These are phyloP conservation scores for Tubulanus polymorphus DNA, from an alignment of 2,888 invertebrate species.

Conservation along the genomic window DNA sequence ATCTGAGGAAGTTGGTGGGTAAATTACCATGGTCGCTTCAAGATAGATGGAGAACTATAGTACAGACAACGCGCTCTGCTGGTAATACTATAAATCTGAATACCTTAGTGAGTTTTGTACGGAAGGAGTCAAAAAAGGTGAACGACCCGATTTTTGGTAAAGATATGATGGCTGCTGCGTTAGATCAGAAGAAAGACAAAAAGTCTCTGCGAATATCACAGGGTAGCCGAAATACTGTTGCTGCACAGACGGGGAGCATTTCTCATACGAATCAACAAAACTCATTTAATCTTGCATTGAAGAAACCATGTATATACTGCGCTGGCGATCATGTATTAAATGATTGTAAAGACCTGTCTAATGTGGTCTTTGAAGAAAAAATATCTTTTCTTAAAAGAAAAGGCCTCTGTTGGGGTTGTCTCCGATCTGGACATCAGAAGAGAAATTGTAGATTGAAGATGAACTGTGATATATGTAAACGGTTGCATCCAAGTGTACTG, in stretches of 20 bases:
- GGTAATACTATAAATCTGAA: neutral
- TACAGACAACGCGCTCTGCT: neutral
- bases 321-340: neutral
- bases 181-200: neutral
- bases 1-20: slow-evolving; percentile 11
- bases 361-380: neutral
- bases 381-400: slow-evolving; percentile 5
- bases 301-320: neutral
- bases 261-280: no score
- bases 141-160: slow-evolving; percentile 9
- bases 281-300: no score
- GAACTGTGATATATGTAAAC: slow-evolving; percentile 8
- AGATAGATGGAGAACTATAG: slow-evolving; percentile 2
- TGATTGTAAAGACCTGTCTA: neutral
- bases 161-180: neutral
- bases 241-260: no score
- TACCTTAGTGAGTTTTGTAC: slow-evolving; percentile 1
- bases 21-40: slow-evolving; percentile 9
- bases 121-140: slow-evolving; percentile 3
- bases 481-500: neutral
- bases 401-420: slow-evolving; percentile 24
- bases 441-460: slow-evolving; percentile 17
- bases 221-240: neutral
- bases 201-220: neutral
- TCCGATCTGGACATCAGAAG: slow-evolving; percentile 19